These are phyloP conservation scores for Bhutanitis thaidina DNA, from an alignment of 2,888 invertebrate genomes.

Conservation along the genomic window DNA sequence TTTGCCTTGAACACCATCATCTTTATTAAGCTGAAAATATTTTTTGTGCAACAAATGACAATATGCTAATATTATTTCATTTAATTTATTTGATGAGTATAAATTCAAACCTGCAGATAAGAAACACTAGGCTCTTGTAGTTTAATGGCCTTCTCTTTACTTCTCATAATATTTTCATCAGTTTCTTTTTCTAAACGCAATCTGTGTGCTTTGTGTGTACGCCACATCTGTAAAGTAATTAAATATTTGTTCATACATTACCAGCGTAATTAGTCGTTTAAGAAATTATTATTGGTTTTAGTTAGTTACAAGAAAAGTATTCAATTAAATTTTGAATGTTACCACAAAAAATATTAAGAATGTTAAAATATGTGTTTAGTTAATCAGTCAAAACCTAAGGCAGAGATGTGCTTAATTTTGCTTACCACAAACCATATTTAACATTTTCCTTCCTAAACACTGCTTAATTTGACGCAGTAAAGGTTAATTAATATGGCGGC, in stretches of 20 bases:
- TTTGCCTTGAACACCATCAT: conserved; percentile 38
- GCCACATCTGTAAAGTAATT: conserved; percentile 77
- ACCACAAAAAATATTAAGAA: too few species aligned
- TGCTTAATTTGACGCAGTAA: too few species aligned
- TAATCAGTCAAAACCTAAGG: too few species aligned
- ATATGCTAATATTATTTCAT: background rate
- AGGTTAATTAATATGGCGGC: too few species aligned
- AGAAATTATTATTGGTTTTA: too few species aligned
- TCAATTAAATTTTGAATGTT: too few species aligned
- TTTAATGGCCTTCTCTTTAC: conserved; percentile 86
- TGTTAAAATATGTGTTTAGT: too few species aligned
- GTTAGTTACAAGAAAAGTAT: too few species aligned
- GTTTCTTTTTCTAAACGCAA: conserved; percentile 86
- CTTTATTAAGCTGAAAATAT: conserved; percentile 48
- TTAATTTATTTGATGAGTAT: background rate
- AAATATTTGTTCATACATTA: background rate
- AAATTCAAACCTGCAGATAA: conserved; percentile 73
- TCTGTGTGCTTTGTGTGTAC: conserved; percentile 87
- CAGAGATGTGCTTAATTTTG: too few species aligned
- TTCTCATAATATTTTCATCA: conserved; percentile 86
- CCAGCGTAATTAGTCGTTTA: too few species aligned
- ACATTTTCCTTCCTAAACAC: too few species aligned
- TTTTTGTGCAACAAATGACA: background rate
- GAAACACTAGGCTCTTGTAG: conserved; percentile 81
- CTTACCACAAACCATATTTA: too few species aligned